phyloP scores from a whole-genome alignment of 1,140 invertebrate genomes.

The Wiebesia pumilae region DNA sequence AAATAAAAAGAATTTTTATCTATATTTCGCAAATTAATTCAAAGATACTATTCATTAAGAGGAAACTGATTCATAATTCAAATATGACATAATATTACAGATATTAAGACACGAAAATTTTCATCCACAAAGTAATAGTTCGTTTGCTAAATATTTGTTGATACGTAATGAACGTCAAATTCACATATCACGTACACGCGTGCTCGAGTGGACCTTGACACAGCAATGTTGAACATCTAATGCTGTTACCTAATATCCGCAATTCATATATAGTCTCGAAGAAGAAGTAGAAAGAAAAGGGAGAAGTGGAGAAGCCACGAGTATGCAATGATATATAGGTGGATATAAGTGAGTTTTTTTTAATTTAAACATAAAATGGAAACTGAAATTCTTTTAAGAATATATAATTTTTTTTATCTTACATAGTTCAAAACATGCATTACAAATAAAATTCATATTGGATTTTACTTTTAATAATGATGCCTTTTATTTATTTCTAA shows the following conservation, averaged over 20 bases:
- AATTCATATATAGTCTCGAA: background rate
- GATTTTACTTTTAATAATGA: background rate
- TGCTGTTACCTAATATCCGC: constrained; percentile 44
- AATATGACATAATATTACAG: background rate
- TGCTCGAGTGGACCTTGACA: constrained; percentile 29
- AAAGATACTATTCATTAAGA: background rate
- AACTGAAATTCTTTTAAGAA: background rate
- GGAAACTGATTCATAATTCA: background rate
- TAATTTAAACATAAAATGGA: background rate
- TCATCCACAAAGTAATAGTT: background rate
- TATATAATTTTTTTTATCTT: background rate
- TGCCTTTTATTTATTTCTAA: too few relatives aligned
- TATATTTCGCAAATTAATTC: background rate
- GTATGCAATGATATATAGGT: background rate
- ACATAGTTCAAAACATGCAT: background rate
- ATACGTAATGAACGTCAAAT: constrained; percentile 25
- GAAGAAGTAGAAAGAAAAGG: constrained; percentile 17
- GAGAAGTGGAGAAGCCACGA: constrained; percentile 19
- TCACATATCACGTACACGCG: background rate
- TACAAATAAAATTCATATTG: background rate
- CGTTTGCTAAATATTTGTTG: background rate
- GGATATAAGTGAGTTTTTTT: background rate
- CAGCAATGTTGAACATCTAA: constrained; percentile 4
- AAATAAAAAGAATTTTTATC: background rate
- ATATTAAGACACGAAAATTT: background rate